phyloP scores from a whole-genome alignment of 2,797 vertebrate species.

The Leptodactylus fallax region DNA sequence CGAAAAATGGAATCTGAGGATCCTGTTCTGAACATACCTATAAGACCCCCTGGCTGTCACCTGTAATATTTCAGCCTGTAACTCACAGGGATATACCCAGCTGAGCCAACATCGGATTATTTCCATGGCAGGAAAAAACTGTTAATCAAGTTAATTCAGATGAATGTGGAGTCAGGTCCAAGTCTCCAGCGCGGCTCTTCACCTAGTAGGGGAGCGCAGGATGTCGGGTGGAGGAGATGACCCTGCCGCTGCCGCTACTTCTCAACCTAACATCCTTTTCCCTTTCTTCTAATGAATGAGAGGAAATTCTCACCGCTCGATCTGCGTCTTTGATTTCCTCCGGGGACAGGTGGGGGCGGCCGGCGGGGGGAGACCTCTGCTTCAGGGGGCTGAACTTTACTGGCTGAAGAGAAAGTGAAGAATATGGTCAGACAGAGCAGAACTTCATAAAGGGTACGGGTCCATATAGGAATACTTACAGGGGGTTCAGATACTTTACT shows the following conservation, averaged over 20 bases:
- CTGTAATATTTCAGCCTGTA: background rate
- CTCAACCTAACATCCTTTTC: conserved; percentile 43
- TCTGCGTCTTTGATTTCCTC: conserved; percentile 57
- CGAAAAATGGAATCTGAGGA: too few relatives aligned
- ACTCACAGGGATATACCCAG: background rate
- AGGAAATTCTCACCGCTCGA: conserved; percentile 53
- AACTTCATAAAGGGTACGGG: too few relatives aligned
- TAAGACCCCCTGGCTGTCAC: background rate
- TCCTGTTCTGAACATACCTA: background rate
- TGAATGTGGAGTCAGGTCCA: background rate
- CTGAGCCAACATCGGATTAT: background rate
- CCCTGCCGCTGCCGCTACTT: conserved; percentile 42
- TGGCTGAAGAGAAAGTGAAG: conserved; percentile 34
- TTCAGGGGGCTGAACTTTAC: conserved; percentile 35
- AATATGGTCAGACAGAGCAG: background rate
- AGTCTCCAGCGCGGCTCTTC: background rate
- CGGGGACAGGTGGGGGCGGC: conserved; percentile 33
- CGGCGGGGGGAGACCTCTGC: conserved; percentile 9
- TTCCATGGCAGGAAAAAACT: background rate
- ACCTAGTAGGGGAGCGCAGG: conserved; percentile 20
- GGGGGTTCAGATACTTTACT: conserved; percentile 15
- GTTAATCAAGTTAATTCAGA: background rate
- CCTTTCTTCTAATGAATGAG: conserved; percentile 49
- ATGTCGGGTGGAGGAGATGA: conserved; percentile 43
- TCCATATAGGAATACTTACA: conserved; percentile 35